Percentiles rank a stretch among this genome's conserved stretches.
These are phyloP conservation scores for Trematocara nigrifrons DNA, from an alignment of 2,113 vertebrate species.

Conservation along the genomic window DNA sequence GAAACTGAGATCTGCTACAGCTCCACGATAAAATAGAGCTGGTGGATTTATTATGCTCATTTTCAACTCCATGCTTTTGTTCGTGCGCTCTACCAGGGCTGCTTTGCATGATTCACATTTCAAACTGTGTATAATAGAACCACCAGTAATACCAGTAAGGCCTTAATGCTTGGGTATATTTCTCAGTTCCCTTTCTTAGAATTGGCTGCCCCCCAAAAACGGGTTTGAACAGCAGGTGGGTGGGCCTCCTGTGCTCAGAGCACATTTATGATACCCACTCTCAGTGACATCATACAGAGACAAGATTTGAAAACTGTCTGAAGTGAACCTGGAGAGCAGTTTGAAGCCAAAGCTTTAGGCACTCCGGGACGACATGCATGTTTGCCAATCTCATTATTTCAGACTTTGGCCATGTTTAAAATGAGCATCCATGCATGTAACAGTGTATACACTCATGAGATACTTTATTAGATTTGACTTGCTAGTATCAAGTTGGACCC, in stretches of 20 bases:
- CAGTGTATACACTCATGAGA: neutral
- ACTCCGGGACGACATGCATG: fast-evolving
- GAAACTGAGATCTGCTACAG: fast-evolving
- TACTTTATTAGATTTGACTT: neutral
- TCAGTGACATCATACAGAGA: fast-evolving
- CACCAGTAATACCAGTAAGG: neutral
- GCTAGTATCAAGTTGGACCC: neutral
- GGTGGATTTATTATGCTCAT: neutral
- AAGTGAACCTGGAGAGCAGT: neutral
- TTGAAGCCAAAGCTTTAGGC: neutral
- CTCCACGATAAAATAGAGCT: neutral
- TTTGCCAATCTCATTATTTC: neutral
- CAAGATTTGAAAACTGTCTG: neutral
- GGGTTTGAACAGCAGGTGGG: neutral
- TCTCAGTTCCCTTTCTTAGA: fast-evolving
- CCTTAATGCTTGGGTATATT: neutral
- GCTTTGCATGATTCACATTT: neutral
- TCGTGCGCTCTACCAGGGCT: neutral
- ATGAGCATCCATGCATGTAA: fast-evolving
- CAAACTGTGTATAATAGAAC: neutral
- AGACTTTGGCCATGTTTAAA: neutral
- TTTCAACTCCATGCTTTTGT: neutral
- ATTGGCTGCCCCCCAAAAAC: neutral
- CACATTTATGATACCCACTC: fast-evolving
- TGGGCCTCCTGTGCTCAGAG: neutral